Evolutionary conservation across 2,113 vertebrate species (phyloP), one percentile per base, ranked within the genome.

Genomic region (Eidolon helvum): DNA sequence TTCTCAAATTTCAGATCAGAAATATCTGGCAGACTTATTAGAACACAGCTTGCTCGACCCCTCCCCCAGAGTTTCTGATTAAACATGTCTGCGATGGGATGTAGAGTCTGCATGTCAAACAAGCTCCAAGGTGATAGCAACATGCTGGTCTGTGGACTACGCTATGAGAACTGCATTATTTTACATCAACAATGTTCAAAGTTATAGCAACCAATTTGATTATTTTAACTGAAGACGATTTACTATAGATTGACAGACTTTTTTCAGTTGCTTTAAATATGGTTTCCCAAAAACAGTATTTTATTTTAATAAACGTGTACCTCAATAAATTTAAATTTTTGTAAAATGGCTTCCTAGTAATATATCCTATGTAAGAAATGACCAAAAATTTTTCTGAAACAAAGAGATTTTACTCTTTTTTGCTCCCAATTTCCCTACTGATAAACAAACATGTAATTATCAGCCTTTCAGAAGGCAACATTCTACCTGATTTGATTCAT

Each of bases 1-100:
- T 82, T 94, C 71, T 72, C 71, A 50, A 80, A 93, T 55, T 94
- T 94, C 48, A 95, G 53, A 71, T 78, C 38, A 95, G 86, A 91
- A 95, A 84, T 79, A 71, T 10, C 12, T 82, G 65, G 55, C 2
- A 92, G 68, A 43, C 24, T 75, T 65, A 92, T 15, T 50, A 69
- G 68, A 82, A 84, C 21, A 90, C 19, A 93, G 11, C 82, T 24
- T 55, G 26, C 15, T 14, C 72, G 38, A 26, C 7, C 35, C 4
- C 15, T 66, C 40, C 26, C 24, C 30, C 22, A 28, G 12, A 72
- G 45, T 55, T 83, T 95, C 40, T 35, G 4, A 90, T 59, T 71
- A 84, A 85, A 69, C n/a, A 77, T 4, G 2, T 61, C 77, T 89
- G 61, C n/a, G 40, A 21, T 63, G 11, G 8, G 12, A 22, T 71